phyloP scores from a whole-genome alignment of 2,888 invertebrate genomes.

The Caenorhabditis panamensis region DNA sequence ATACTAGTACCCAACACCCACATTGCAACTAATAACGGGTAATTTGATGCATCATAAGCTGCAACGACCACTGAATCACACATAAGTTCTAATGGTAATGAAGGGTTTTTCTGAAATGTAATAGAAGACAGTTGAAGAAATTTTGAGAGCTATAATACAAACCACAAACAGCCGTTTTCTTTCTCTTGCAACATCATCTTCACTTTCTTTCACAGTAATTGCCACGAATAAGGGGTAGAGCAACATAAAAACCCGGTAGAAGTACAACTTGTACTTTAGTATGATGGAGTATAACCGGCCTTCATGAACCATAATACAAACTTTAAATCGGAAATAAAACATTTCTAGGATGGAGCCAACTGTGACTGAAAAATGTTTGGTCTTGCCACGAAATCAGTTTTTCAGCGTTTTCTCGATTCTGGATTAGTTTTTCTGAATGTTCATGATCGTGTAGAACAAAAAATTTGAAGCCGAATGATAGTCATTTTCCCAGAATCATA shows the following conservation, averaged over 20 bases:
- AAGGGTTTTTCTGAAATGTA: neutral
- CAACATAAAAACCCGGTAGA: neutral
- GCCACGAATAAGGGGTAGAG: no score
- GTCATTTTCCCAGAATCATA: no score
- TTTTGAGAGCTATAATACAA: no score
- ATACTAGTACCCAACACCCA: no score
- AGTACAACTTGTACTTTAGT: neutral
- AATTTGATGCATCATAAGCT: neutral
- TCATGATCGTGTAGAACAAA: no score
- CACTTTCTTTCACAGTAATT: neutral
- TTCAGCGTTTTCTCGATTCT: no score
- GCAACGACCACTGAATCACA: constrained; percentile 2
- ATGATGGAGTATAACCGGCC: neutral
- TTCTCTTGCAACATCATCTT: neutral
- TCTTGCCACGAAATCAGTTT: no score
- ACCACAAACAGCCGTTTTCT: no score
- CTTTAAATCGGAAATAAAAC: constrained; percentile 4
- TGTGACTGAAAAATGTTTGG: neutral
- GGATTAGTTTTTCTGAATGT: no score
- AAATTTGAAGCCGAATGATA: no score
- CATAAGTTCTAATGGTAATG: neutral
- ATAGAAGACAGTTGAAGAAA: no score
- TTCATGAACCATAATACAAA: neutral
- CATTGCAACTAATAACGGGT: neutral
- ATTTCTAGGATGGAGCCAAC: neutral